Conservation (phyloP, 2,888 invertebrate genomes). For the Mystacides longicornis region DNA sequence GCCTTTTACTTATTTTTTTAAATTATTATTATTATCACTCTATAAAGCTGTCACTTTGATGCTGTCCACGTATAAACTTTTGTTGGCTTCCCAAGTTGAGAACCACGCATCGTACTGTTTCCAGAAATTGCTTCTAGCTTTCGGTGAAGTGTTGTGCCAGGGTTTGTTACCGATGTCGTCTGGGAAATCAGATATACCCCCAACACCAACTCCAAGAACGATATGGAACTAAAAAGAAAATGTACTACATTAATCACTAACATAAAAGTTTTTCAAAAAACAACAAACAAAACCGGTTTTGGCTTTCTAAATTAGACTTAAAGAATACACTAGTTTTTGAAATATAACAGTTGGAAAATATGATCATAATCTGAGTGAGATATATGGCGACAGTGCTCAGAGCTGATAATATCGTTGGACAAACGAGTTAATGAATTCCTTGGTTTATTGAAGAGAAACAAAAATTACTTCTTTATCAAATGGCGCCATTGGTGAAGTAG, state of each 20-base stretch:
- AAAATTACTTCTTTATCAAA: slow-evolving; percentile 40
- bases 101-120: slow-evolving; percentile 37
- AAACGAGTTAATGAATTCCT: too few species aligned
- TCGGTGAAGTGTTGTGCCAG: slow-evolving; percentile 54
- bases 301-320: too few species aligned
- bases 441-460: too few species aligned
- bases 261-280: too few species aligned
- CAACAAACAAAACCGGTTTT: too few species aligned
- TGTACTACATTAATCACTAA: too few species aligned
- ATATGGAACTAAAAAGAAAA: slow-evolving; percentile 63
- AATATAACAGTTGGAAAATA: too few species aligned
- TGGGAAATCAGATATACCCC: slow-evolving; percentile 60
- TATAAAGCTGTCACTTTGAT: slow-evolving; percentile 52
- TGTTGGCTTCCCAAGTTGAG: slow-evolving; percentile 36
- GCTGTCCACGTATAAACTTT: slow-evolving; percentile 50
- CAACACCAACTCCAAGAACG: slow-evolving; percentile 61
- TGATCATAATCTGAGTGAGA: too few species aligned
- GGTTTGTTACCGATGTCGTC: slow-evolving; percentile 53
- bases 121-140: slow-evolving; percentile 55
- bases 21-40: not conserved
- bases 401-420: too few species aligned
- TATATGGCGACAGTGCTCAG: too few species aligned
- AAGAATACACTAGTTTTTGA: too few species aligned
- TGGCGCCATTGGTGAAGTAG: slow-evolving; percentile 40
- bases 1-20: not conserved